A percentile compares a stretch with the other conserved stretches of the same genome.
Evolutionary conservation across 2,888 invertebrate genomes (phyloP).

Genomic region (Noctua pronuba): DNA sequence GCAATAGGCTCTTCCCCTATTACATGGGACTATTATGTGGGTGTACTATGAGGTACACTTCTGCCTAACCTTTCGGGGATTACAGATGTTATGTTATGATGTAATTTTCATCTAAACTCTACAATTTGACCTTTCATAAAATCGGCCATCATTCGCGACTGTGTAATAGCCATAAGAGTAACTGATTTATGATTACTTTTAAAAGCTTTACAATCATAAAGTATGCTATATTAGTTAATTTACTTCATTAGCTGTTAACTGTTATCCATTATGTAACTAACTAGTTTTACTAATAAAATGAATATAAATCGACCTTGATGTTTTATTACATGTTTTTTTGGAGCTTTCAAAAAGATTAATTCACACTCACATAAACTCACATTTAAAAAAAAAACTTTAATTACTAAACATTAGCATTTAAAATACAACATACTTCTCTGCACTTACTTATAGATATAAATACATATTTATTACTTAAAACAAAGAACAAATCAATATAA

Average conservation of each 20-base stretch:
- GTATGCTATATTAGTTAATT: conserved; percentile 29
- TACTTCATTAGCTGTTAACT: conserved; percentile 43
- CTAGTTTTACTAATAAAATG: conserved; percentile 46
- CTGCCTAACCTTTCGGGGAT: not conserved
- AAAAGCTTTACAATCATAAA: conserved; percentile 30
- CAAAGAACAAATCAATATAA: not conserved
- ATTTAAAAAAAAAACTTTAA: conserved; percentile 18
- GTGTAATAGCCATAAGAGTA: conserved; percentile 3
- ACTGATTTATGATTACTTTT: conserved; percentile 17
- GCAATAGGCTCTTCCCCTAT: not conserved
- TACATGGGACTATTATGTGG: not conserved
- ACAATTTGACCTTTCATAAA: not conserved
- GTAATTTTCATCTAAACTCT: not conserved
- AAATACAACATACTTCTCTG: conserved; percentile 17
- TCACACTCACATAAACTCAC: too few species aligned
- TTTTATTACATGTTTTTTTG: not conserved
- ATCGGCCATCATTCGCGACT: not conserved
- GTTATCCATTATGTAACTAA: conserved; percentile 40
- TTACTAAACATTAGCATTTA: conserved; percentile 2
- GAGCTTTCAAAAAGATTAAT: too few species aligned
- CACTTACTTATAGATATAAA: not conserved
- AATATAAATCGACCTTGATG: not conserved
- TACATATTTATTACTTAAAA: not conserved
- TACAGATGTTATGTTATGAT: not conserved
- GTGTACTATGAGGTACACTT: not conserved